A percentile compares a stretch with the other conserved stretches of the same genome.
Evolutionary conservation across 1,140 invertebrate species (phyloP).

Genomic region (Oreohelix idahoensis): DNA sequence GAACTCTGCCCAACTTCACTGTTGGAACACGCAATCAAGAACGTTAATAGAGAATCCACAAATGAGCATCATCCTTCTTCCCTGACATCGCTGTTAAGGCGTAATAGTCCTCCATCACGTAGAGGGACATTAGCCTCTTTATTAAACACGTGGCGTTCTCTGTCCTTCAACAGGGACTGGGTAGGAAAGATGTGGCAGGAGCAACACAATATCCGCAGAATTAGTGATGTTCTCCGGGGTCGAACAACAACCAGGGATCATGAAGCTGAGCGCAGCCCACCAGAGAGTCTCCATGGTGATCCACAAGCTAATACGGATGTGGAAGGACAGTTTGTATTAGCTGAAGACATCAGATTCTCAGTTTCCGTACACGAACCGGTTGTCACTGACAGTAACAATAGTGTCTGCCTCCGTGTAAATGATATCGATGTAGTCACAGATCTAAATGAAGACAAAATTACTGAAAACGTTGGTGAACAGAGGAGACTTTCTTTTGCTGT

Average conservation of each 20-base stretch:
- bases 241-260: neutral
- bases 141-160: conserved; percentile 5
- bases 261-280: neutral
- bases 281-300: too few species aligned
- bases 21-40: neutral
- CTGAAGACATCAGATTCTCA: too few species aligned
- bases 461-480: too few species aligned
- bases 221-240: neutral
- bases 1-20: neutral
- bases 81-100: neutral
- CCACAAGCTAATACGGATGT: too few species aligned
- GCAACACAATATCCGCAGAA: conserved; percentile 10
- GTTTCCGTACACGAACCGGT: too few species aligned
- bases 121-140: neutral
- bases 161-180: conserved; percentile 23
- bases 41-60: neutral
- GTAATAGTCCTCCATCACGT: neutral
- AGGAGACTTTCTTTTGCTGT: too few species aligned
- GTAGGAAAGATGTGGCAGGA: conserved; percentile 19
- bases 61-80: neutral
- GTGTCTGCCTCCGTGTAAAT: too few species aligned
- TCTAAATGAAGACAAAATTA: too few species aligned
- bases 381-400: too few species aligned
- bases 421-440: too few species aligned
- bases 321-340: too few species aligned